These are phyloP conservation scores for Lacerta viridis DNA, from an alignment of 2,797 vertebrate species.

Conservation along the genomic window DNA sequence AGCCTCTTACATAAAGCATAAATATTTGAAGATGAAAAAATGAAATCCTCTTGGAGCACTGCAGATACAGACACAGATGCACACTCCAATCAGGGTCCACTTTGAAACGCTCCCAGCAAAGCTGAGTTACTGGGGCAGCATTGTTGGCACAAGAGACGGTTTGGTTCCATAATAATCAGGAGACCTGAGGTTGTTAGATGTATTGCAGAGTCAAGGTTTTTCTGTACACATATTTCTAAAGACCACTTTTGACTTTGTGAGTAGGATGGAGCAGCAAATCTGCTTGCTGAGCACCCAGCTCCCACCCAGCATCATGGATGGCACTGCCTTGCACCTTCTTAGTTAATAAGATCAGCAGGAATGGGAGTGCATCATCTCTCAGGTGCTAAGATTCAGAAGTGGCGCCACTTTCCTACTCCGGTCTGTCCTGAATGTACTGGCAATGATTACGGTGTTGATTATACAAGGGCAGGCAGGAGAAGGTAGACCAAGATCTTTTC, in stretches of 20 bases:
- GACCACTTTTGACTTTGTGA: neutral
- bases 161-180: neutral
- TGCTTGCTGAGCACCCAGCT: neutral
- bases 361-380: neutral
- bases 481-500: neutral
- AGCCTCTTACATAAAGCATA: conserved; percentile 41
- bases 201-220: neutral
- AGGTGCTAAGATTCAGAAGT: neutral
- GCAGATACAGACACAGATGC: neutral
- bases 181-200: neutral
- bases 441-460: neutral
- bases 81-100: conserved; percentile 13
- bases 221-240: neutral
- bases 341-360: neutral
- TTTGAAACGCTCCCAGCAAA: neutral
- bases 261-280: neutral
- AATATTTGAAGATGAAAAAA: conserved; percentile 45
- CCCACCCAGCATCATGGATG: neutral
- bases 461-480: neutral
- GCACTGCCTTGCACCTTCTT: neutral
- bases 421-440: neutral
- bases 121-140: neutral
- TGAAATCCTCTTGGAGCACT: conserved; percentile 20
- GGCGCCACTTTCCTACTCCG: neutral
- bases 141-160: too few relatives aligned